Evolutionary conservation across 1,140 invertebrate species (phyloP).

Genomic region (Phymorhynchus buccinoides): DNA sequence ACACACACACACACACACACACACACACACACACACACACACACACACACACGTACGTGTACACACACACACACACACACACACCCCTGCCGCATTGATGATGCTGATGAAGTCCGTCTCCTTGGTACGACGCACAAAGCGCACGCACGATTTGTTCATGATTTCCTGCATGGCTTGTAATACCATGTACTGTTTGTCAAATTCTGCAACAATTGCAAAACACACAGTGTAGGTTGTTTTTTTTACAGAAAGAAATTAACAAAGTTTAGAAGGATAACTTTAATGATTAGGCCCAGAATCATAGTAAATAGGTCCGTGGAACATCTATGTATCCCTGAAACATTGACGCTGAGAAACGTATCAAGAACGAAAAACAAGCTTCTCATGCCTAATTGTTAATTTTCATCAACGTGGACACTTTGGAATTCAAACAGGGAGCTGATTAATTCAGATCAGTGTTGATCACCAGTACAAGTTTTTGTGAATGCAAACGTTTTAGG

Average conservation of each 20-base stretch:
- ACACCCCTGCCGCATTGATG: slow-evolving; percentile 89
- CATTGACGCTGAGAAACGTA: background rate
- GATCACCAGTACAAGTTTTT: no score
- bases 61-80: no score
- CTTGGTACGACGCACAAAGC: slow-evolving; percentile 92
- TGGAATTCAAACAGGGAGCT: no score
- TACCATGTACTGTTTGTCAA: slow-evolving; percentile 34
- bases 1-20: slow-evolving; percentile 1
- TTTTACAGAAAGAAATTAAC: no score
- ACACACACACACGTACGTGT: background rate
- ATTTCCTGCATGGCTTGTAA: slow-evolving; percentile 98
- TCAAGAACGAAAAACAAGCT: background rate
- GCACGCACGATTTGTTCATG: slow-evolving; percentile 84
- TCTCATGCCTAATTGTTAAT: no score
- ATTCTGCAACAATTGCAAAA: slow-evolving; percentile 28
- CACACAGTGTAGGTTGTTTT: background rate
- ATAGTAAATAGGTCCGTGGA: no score
- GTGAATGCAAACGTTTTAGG: no score
- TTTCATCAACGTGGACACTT: no score
- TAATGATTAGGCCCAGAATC: no score
- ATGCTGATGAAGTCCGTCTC: slow-evolving; percentile 93
- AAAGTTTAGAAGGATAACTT: no score
- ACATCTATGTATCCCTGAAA: no score
- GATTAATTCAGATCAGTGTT: no score
- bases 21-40: background rate